Evolutionary conservation across 2,888 invertebrate genomes (phyloP).

Genomic region (Amphipyra tragopoginis): DNA sequence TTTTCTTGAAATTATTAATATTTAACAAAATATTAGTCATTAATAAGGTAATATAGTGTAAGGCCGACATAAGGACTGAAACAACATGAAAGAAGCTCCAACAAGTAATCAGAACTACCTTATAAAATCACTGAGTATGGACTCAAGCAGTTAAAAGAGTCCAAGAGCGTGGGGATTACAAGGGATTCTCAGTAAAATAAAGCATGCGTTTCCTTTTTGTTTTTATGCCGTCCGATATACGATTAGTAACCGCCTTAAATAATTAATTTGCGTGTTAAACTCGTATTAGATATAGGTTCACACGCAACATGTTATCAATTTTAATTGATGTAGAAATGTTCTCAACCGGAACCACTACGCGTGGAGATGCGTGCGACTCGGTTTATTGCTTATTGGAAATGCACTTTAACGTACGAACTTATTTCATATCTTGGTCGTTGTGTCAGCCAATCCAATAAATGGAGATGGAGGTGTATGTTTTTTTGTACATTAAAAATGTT

Average conservation of each 20-base stretch:
- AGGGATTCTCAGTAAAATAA: conserved; percentile 8
- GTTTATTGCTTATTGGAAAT: conserved; percentile 18
- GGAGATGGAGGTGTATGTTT: conserved; percentile 75
- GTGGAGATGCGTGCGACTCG: conserved; percentile 20
- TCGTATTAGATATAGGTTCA: conserved; percentile 33
- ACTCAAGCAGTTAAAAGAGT: no score
- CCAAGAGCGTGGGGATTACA: neutral
- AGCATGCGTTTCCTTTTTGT: conserved; percentile 29
- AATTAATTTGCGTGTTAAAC: conserved; percentile 25
- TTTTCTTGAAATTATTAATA: conserved; percentile 72
- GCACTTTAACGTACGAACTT: conserved; percentile 18
- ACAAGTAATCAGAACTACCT: conserved; percentile 2
- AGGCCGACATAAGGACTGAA: conserved; percentile 70
- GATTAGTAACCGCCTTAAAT: conserved; percentile 15
- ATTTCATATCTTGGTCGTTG: conserved; percentile 65
- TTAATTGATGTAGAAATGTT: conserved; percentile 28
- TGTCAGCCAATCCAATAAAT: conserved; percentile 71
- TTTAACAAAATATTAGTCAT: conserved; percentile 77
- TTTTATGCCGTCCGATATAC: conserved; percentile 33
- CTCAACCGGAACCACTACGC: conserved; percentile 22
- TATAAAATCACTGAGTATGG: neutral
- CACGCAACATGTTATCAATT: conserved; percentile 28
- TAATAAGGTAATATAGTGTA: conserved; percentile 63
- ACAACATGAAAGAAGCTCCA: conserved; percentile 17
- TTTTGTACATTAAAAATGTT: conserved; percentile 82